phyloP scores from a whole-genome alignment of 2,888 invertebrate species.

The Nymphalis urticae region DNA sequence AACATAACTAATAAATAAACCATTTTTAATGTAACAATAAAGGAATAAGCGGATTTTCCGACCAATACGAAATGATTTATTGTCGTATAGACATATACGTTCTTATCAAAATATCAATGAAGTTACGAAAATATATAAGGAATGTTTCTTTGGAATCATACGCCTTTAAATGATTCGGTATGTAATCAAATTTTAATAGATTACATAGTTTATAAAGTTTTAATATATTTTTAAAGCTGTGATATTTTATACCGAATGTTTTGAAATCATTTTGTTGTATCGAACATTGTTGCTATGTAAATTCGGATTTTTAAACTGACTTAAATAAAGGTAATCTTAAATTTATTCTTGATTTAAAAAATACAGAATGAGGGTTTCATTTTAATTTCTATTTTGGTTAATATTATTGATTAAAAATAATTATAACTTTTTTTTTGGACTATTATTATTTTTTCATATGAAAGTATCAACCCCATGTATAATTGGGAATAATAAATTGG shows the following conservation, averaged over 20 bases:
- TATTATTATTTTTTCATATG: too few species aligned
- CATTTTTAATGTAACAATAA: not conserved
- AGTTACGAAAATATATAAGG: conserved; percentile 35
- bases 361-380: conserved; percentile 8
- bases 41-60: conserved; percentile 34
- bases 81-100: conserved; percentile 39
- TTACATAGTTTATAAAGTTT: conserved; percentile 3
- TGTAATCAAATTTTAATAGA: conserved; percentile 9
- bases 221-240: conserved; percentile 20
- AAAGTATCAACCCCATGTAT: too few species aligned
- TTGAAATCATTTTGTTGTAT: not conserved
- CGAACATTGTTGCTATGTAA: conserved; percentile 2
- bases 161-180: conserved; percentile 22
- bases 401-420: not conserved
- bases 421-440: too few species aligned
- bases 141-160: conserved; percentile 29
- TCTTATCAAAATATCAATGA: conserved; percentile 36
- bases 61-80: conserved; percentile 33
- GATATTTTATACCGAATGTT: conserved; percentile 3
- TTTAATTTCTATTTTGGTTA: not conserved
- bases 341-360: not conserved
- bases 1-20: not conserved
- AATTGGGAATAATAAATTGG: too few species aligned
- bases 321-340: not conserved
- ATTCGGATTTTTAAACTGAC: conserved; percentile 16